Evolutionary conservation across 2,797 vertebrate species (phyloP).

Genomic region (Sorex maritimensis): DNA sequence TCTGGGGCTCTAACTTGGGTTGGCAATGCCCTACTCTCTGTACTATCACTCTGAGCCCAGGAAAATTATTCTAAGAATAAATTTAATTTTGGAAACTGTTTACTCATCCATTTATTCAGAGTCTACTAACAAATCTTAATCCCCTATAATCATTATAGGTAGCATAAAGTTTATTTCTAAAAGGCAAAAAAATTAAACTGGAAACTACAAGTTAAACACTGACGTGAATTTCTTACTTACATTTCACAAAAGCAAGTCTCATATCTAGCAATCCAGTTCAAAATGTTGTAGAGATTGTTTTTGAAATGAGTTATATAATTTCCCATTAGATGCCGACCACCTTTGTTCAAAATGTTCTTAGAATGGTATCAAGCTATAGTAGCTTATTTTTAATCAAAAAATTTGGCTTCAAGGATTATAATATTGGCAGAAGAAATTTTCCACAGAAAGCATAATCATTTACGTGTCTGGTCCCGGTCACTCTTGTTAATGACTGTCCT

Average conservation of each 20-base stretch:
- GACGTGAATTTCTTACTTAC: constrained; percentile 92
- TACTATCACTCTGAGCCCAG: too few species aligned
- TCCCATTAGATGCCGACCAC: constrained; percentile 91
- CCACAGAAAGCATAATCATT: constrained; percentile 93
- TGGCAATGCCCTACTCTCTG: too few species aligned
- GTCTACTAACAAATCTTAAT: constrained; percentile 91
- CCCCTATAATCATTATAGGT: constrained; percentile 91
- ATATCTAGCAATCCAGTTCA: constrained; percentile 90
- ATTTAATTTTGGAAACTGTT: constrained; percentile 87
- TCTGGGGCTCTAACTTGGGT: too few species aligned
- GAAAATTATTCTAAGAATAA: constrained; percentile 63
- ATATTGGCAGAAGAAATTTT: constrained; percentile 90
- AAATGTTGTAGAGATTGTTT: constrained; percentile 92
- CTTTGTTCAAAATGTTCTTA: constrained; percentile 91
- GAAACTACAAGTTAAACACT: constrained; percentile 95
- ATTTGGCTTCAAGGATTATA: constrained; percentile 87
- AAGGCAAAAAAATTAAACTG: constrained; percentile 95
- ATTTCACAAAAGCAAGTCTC: constrained; percentile 91
- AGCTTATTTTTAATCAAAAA: constrained; percentile 91
- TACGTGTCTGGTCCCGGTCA: constrained; percentile 85
- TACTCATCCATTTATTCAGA: constrained; percentile 92
- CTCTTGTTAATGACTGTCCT: constrained; percentile 88
- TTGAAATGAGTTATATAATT: constrained; percentile 91
- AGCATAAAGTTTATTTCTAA: constrained; percentile 94
- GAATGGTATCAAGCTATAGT: constrained; percentile 87